These are phyloP conservation scores for Acipenser transmontanus DNA, from an alignment of 2,797 vertebrate species.

Conservation along the genomic window DNA sequence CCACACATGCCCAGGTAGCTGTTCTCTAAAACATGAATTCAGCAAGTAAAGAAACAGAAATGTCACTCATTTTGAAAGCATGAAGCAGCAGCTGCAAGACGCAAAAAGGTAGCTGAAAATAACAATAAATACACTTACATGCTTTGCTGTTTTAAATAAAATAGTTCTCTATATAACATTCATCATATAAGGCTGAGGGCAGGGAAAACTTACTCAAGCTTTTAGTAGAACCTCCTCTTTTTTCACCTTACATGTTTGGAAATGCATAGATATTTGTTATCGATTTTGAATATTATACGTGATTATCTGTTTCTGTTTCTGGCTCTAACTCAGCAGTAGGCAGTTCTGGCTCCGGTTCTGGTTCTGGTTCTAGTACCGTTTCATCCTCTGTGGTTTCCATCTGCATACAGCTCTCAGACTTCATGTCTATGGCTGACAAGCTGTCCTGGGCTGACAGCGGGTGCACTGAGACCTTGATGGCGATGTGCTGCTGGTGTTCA, in stretches of 20 bases:
- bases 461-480: constrained; percentile 93
- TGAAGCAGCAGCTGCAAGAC: not conserved
- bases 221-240: constrained; percentile 2
- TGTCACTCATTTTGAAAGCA: not conserved
- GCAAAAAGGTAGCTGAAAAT: not conserved
- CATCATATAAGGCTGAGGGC: not conserved
- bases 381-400: no score
- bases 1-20: no score
- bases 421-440: constrained; percentile 9
- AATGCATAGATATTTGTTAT: constrained; percentile 71
- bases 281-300: constrained; percentile 71
- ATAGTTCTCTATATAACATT: not conserved
- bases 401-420: no score
- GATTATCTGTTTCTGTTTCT: constrained; percentile 50
- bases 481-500: constrained; percentile 87
- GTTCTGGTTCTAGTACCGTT: not conserved
- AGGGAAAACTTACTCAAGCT: not conserved
- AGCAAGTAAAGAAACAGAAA: not conserved
- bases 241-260: constrained; percentile 37
- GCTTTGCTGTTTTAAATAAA: not conserved
- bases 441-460: constrained; percentile 55
- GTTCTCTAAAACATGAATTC: not conserved
- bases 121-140: not conserved
- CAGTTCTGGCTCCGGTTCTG: not conserved
- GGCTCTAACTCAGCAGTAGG: constrained; percentile 14